phyloP scores from a whole-genome alignment of 1,140 invertebrate genomes.

The Magallana angulata region DNA sequence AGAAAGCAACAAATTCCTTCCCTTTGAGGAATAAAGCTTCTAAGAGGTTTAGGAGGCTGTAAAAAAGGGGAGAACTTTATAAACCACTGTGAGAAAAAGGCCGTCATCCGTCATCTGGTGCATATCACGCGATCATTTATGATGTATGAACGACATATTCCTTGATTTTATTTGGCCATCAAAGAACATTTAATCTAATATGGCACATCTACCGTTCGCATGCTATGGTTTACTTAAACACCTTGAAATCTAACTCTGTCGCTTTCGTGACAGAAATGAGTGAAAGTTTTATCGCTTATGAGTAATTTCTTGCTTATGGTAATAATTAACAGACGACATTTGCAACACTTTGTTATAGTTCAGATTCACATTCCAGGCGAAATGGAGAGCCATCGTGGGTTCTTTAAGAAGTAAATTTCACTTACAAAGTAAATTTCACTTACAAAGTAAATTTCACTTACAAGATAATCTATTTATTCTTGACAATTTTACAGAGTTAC shows the following conservation, averaged over 20 bases:
- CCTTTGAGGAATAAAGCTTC: not conserved
- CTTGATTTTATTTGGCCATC: constrained; percentile 4
- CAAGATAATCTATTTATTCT: too few species aligned
- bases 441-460: too few species aligned
- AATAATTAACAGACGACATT: not conserved
- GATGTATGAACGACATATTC: constrained; percentile 17
- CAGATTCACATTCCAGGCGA: too few species aligned
- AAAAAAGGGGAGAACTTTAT: not conserved
- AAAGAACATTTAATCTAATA: not conserved
- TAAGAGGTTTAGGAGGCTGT: not conserved
- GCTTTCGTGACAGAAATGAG: not conserved
- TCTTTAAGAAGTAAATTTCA: too few species aligned
- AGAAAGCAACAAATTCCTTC: not conserved
- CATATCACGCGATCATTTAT: not conserved
- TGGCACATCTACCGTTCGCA: not conserved
- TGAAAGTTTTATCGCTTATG: constrained; percentile 10
- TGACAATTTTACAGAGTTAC: too few species aligned
- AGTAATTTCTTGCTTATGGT: not conserved
- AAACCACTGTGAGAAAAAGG: not conserved
- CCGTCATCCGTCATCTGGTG: not conserved
- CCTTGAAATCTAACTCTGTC: constrained; percentile 25
- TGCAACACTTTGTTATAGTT: not conserved
- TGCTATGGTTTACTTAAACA: not conserved
- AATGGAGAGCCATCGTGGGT: too few species aligned
- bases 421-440: too few species aligned